Base-by-base conservation (phyloP, 53 echinoderm and acorn worm genomes). In the Mesocentrotus franciscanus region DNA sequence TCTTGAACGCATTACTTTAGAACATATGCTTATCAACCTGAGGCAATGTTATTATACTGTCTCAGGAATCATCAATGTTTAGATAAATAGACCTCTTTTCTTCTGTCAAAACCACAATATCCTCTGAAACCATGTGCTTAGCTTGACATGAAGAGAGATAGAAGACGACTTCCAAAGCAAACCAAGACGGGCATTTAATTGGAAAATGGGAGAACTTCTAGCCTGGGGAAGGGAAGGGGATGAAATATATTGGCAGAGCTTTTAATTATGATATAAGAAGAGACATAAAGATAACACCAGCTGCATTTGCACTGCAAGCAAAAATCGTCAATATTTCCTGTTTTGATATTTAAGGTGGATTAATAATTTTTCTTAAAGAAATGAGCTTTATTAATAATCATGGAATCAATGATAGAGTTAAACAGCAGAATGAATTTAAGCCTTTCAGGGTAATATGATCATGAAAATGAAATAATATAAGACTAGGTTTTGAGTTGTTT, bases 81-180 rank as follows among this genome's bases (percentile, higher is more conserved):
- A 29, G 56, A 87, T 57, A 57, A 58, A 87, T 26, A 15, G 13
- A 84, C 13, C 58, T 29, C 87, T 17, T 35, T 87, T 87, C 27
- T n/a, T 16, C 10, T 59, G 87, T 87, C 58, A 58, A 59, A 87
- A 87, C 58, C 15, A 39, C 20, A 22, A 87, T 87, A 8, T 87
- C 87, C 58, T 56, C 55, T 58, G 59, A 29, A 87, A 36, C 29
- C 87, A 87, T 87, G 87, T 87, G 87, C 87, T n/a, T 57, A 59
- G 87, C 87, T 87, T 56, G 29, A 87, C 27, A 27, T 56, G 11
- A 26, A 10, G 87, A 87, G 75, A 29, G 27, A 87, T 29, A 27
- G 87, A 57, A 58, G 58, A 87, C 4, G 87, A 87, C 87, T 87
- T 85, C 39, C 87, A n/a, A 87, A 26, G n/a, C n/a, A 87, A 87